Conservation (phyloP, 1,140 invertebrate genomes). For the Helicoverpa zea region DNA sequence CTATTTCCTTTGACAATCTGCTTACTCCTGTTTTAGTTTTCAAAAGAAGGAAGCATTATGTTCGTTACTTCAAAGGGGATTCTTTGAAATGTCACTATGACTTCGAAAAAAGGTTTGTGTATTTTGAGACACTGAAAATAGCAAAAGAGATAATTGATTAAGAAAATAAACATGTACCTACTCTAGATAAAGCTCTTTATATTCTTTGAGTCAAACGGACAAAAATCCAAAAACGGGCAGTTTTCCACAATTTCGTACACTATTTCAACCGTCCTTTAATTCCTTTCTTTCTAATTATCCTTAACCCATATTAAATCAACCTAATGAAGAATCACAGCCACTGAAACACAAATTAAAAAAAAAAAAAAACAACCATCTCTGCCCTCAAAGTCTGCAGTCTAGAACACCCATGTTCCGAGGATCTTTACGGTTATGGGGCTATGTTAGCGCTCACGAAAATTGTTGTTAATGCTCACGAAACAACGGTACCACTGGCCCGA, state of each 20-base stretch:
- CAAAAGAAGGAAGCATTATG: constrained; percentile 6
- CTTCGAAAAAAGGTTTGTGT: background rate
- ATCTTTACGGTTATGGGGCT: constrained; percentile 38
- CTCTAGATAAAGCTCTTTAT: no score
- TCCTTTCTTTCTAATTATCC: no score
- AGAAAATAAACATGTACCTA: no score
- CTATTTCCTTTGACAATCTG: constrained; percentile 56
- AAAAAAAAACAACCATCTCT: background rate
- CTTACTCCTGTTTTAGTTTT: constrained; percentile 50
- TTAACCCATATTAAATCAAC: no score
- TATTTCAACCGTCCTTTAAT: no score
- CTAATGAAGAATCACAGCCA: background rate
- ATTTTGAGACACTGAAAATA: background rate
- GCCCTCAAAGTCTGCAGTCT: background rate
- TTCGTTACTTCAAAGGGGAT: background rate
- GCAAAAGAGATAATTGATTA: no score
- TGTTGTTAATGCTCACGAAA: constrained; percentile 38
- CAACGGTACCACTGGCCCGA: constrained; percentile 13
- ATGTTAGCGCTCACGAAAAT: constrained; percentile 33
- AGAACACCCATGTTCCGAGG: constrained; percentile 14
- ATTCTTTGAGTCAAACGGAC: no score
- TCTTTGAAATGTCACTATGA: constrained; percentile 7
- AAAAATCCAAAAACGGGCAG: no score
- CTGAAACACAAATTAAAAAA: background rate
- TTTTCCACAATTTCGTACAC: no score